Base-by-base conservation (phyloP, 2,888 invertebrate species). In the Torymus auratus region DNA sequence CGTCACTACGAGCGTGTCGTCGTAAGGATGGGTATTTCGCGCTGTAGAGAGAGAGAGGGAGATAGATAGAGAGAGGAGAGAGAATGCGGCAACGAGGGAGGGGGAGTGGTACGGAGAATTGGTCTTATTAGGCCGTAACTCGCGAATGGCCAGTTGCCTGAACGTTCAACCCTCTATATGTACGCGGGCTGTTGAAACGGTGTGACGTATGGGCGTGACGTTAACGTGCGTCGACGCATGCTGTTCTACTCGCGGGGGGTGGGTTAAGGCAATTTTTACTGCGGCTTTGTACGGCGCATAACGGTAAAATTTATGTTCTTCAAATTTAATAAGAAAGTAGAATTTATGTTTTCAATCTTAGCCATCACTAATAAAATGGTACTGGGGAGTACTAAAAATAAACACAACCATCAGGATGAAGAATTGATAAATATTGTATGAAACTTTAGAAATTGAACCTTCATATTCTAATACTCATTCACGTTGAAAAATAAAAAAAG, bases 61-160 rank as follows among this genome's bases (percentile, higher is more conserved):
- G 11, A n/a, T 2, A 56, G 14, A 56, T n/a, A n/a, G n/a, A n/a
- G n/a, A 2, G 4, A 13, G 4, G 58, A n/a, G 58, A 17, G 58
- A 15, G 15, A 17, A 15, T 11, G n/a, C 14, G 0, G 17, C 23
- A 28, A 23, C 23, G 62, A 23, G 12, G 0, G 28, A 28, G 14
- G 60, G 13, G 15, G 15, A 20, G 53, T 41, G 41, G 41, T 41
- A 41, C 7, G 41, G 41, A n/a, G 62, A 72, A 62, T 72, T 2
- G 62, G 53, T 52, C 60, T 72, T 61, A 72, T 62, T 72, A 60
- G 70, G 17, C 58, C 50, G 20, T 70, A 70, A 70, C 58, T 60
- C 50, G 41, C 70, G 17, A 15, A n/a, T 14, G 53, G 50, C 28
- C 4, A 41, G 50, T 50, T 15, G 58, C 15, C 15, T 17, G 15